A percentile compares a stretch with the other conserved stretches of the same genome.
These are phyloP conservation scores for Indicator maculatus DNA, from an alignment of 2,113 vertebrate genomes.

Conservation along the genomic window DNA sequence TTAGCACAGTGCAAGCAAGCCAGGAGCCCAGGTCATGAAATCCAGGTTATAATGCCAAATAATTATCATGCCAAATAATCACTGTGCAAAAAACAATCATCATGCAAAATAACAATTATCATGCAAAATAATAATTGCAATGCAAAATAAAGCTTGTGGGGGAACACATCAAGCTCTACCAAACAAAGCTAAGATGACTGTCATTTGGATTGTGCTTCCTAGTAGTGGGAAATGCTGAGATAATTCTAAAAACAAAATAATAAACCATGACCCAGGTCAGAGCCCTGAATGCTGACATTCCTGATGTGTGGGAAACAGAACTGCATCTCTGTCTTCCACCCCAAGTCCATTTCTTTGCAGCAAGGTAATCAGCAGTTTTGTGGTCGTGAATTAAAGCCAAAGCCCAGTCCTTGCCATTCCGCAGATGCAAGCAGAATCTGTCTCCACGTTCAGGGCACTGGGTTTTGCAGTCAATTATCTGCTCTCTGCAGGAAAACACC, in stretches of 20 bases:
- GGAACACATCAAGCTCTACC: not conserved
- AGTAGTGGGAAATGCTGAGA: not conserved
- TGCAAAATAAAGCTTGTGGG: not conserved
- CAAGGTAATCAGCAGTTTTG: not conserved
- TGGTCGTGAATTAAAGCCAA: not conserved
- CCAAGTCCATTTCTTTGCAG: not conserved
- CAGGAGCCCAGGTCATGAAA: not conserved
- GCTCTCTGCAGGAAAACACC: not conserved
- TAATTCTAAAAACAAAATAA: not conserved
- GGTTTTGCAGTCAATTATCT: not conserved
- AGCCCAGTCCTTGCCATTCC: not conserved
- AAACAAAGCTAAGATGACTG: not conserved
- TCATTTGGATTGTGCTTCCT: not conserved
- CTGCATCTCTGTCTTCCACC: not conserved
- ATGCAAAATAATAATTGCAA: not conserved
- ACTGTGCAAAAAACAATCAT: too few species aligned
- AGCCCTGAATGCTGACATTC: not conserved
- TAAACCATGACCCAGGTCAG: not conserved
- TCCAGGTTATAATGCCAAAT: not conserved
- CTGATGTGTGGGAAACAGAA: not conserved
- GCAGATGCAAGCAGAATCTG: not conserved
- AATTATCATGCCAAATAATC: not conserved
- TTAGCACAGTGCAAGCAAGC: not conserved
- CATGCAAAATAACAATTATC: not conserved
- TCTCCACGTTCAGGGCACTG: accelerated